Evolutionary conservation across 2,888 invertebrate species (phyloP).

Genomic region (Deilephila elpenor): DNA sequence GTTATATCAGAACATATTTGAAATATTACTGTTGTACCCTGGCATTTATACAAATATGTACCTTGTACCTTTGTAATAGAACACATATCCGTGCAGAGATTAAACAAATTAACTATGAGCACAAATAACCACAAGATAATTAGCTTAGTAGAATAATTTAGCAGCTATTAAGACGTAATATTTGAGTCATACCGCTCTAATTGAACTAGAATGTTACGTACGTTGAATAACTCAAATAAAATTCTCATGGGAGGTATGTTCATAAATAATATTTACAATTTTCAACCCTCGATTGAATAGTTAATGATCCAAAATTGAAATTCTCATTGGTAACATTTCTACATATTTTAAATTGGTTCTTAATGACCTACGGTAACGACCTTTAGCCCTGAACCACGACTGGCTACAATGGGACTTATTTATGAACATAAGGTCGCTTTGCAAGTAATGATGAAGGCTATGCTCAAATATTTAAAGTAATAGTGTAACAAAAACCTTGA

Average conservation of each 20-base stretch:
- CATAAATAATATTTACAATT: neutral
- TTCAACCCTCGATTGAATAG: neutral
- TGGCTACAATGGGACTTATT: too few species aligned
- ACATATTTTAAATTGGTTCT: neutral
- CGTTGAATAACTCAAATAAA: neutral
- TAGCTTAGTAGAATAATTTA: neutral
- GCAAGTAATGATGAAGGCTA: too few species aligned
- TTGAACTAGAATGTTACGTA: neutral
- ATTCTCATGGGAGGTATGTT: neutral
- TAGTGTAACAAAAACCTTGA: too few species aligned
- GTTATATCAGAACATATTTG: neutral
- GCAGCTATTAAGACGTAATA: neutral
- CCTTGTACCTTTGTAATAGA: too few species aligned
- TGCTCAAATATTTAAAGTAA: too few species aligned
- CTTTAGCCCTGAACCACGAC: too few species aligned
- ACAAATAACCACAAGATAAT: conserved; percentile 4
- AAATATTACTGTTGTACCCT: too few species aligned
- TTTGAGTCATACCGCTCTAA: neutral
- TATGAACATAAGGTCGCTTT: too few species aligned
- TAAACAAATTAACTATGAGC: neutral
- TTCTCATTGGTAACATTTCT: neutral
- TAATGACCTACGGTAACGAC: neutral
- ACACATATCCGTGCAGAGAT: too few species aligned
- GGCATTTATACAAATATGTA: too few species aligned
- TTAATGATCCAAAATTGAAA: neutral